Base-by-base conservation (phyloP, 2,797 vertebrate species). In the Sciaenops ocellatus region DNA sequence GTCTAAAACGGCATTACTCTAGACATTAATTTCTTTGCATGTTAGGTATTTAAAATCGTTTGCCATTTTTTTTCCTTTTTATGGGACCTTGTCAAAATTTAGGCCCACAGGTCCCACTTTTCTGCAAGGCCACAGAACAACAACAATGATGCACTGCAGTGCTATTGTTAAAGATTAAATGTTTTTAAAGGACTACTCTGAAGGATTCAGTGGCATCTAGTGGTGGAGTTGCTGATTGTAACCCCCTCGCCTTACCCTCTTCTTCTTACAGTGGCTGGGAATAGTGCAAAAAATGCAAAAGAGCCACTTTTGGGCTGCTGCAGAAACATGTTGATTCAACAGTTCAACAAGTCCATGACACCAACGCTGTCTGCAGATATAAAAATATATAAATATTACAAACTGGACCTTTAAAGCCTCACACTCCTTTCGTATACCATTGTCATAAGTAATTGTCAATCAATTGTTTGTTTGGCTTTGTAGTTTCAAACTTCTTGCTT, bases 91-190 rank as follows among this genome's bases (percentile, higher is more conserved):
- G 18, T 48, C 6, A 46, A 30, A 51, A 6, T 50, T 48, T 28
- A 17, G 42, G 3, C 38, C 42, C 13, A 42, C 42, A 65, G 10
- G 17, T 28, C 16, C 18, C 30, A 30, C n/a, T 59, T 38, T 24
- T 9, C 62, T n/a, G 13, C 51, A 65, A 47, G 15, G 51, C 63
- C 42, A 24, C 16, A n/a, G 3, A 22, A 18, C 22, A 57, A 4
- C 61, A 71, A 38, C 47, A 44, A 42, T 52, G 59, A 51, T 64
- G 28, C 69, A 48, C 51, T 77, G 61, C 61, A 61, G 61, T 67
- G 56, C 6, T 46, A 18, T 46, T 62, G 59, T 65, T 48, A 44
- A 24, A 71, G 15, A 20, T 46, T 4, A 52, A 24, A 26, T 59
- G 47, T 60, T 76, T 46, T 62, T 15, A 34, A 34, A 34, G 34